Evolutionary conservation across 2,797 vertebrate genomes (phyloP), one percentile per base, ranked within the genome.

Genomic region (Gorsachius magnificus): DNA sequence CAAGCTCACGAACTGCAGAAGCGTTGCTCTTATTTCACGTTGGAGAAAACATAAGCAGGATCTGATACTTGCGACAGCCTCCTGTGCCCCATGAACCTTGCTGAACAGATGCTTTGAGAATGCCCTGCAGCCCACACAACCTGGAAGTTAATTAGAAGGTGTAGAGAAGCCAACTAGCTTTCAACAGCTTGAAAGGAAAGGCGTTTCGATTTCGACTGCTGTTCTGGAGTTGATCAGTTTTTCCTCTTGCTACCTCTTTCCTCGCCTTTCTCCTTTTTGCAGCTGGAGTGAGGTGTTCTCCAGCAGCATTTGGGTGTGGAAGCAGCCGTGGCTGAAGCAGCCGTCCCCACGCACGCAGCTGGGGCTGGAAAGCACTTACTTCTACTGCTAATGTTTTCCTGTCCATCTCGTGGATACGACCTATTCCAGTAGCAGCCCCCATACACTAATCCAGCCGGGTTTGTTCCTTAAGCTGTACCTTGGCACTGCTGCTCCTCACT

Each of bases 31-130:
- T 66, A 41, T 76, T 94, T 90, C n/a, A 41, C 0, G 0, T 15
- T 66, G 61, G 60, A 94, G 75, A 72, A 92, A 95, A 56, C 9
- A 18, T 2, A 83, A 86, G 72, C 78, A 81, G 85, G 50, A 80
- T 87, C 69, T 65, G 65, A 48, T 78, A 45, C 87, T 63, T 65
- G 16, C 51, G 77, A 56, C 53, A 78, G 65, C 58, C 84, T 95
- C 85, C 33, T 58, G 61, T 93, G 91, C 76, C 58, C 83, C 33
- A 14, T 54, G 65, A 89, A 88, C 82, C 61, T 83, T 86, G 72
- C 72, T 81, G 79, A 93, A 35, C 89, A 91, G 82, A 93, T 94
- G 87, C 87, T 95, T 72, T 81, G 87, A 83, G 92, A 94, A 87
- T 72, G 70, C 46, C 50, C 89, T 45, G 46, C 70, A 95, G 76